A percentile compares a stretch with the other conserved stretches of the same genome.
Conservation (phyloP, 1,140 invertebrate species). For the Brachionus asplanchnoidis region DNA sequence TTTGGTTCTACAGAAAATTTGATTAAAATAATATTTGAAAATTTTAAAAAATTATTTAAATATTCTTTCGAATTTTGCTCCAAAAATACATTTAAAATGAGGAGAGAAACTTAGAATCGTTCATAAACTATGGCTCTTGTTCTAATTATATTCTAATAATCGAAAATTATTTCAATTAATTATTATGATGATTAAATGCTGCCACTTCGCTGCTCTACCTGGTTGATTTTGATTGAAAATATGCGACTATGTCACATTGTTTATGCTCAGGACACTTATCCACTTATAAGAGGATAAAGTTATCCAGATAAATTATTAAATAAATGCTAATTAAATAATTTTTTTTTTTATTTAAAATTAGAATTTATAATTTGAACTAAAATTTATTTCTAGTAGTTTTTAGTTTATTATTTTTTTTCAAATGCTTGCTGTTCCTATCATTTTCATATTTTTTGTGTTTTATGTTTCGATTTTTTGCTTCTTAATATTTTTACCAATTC, state of each 20-base stretch:
- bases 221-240: neutral
- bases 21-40: conserved; percentile 1
- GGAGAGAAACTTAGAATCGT: neutral
- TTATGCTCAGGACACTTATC: neutral
- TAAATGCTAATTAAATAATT: conserved; percentile 6
- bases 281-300: neutral
- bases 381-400: neutral
- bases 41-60: neutral
- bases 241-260: neutral
- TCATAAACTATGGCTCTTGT: neutral
- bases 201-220: neutral
- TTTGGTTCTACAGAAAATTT: neutral
- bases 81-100: neutral
- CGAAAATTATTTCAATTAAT: neutral
- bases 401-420: neutral
- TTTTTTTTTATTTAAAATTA: neutral
- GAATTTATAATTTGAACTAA: conserved; percentile 5
- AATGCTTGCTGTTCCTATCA: neutral
- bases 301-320: neutral
- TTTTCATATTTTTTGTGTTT: neutral
- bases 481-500: too few species aligned
- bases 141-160: conserved; percentile 1
- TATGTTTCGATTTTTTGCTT: neutral
- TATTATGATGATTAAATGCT: neutral
- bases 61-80: neutral